Base-by-base conservation (phyloP, 2,797 vertebrate genomes). In the Telmatherina bonti region DNA sequence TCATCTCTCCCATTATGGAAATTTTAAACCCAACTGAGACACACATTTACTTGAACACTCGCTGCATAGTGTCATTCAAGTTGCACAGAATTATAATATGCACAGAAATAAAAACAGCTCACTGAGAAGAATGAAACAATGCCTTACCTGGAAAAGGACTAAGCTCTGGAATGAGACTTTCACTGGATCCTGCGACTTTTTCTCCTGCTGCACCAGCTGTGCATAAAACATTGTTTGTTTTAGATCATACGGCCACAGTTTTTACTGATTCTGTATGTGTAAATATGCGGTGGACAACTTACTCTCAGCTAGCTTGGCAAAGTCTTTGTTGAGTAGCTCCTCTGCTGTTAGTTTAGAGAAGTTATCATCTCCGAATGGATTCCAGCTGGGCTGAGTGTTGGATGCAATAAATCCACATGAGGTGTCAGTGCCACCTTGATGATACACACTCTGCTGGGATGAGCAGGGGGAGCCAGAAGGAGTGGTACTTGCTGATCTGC, bases 251-350 rank as follows among this genome's bases (percentile, higher is more conserved):
- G 38, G 26, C 33, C 35, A 8, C 5, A 43, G 35, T n/a, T 59
- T 52, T 53, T 45, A 20, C 9, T 6, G 15, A 24, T 9, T 22
- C 20, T 54, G 41, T n/a, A 58, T 24, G 38, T 65, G 29, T 1
- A 26, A 45, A 7, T 38, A 38, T 18, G 11, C n/a, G 47, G 16
- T 16, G 20, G 22, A 52, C 3, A 49, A 70, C 91, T 79, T 83
- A 99, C 98, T 94, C 13, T 99, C 97, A 10, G 93, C 92, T 1
- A 99, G 91, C 87, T 97, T 99, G 36, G 96, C 96, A 88, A 99
- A 99, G 89, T 99, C 98, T 91, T 98, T 99, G 93, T 99, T 99
- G 2, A 99, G 96, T 62, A 99, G 94, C 89, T 99, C 97, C 88
- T 99, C 97, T 0, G 97, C 97, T 2, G 97, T 99, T 24, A 99